These are phyloP conservation scores for Toxotes jaculatrix DNA, from an alignment of 2,113 vertebrate species.

Conservation along the genomic window DNA sequence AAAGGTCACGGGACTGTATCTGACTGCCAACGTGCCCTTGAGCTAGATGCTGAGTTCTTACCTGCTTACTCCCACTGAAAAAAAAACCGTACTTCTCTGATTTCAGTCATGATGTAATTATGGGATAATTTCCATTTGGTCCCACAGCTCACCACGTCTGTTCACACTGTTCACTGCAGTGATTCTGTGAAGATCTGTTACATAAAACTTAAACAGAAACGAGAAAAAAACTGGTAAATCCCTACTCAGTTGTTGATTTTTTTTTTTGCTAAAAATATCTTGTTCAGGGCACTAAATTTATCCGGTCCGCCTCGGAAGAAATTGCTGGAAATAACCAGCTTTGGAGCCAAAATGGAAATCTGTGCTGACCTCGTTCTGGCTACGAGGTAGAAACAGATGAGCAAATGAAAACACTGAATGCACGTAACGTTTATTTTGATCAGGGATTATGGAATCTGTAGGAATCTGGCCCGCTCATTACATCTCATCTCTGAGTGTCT, in stretches of 20 bases:
- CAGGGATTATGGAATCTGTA: conserved; percentile 66
- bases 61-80: not conserved
- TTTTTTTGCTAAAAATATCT: conserved; percentile 68
- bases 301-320: conserved; percentile 57
- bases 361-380: conserved; percentile 68
- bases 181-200: conserved; percentile 31
- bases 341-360: conserved; percentile 71
- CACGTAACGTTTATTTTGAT: conserved; percentile 64
- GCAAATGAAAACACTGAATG: conserved; percentile 51
- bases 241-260: conserved; percentile 54
- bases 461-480: conserved; percentile 49
- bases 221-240: conserved; percentile 55
- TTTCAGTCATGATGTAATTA: conserved; percentile 15
- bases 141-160: not conserved
- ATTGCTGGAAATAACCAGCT: conserved; percentile 70
- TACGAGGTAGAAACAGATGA: conserved; percentile 55
- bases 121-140: conserved; percentile 16
- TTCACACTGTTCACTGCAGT: not conserved
- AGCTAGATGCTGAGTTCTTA: not conserved
- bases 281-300: conserved; percentile 70
- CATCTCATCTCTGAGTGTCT: conserved; percentile 39
- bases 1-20: conserved; percentile 55
- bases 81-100: not conserved
- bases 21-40: conserved; percentile 9
- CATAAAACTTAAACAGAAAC: conserved; percentile 46